Evolutionary conservation across 2,113 vertebrate genomes (phyloP).

Genomic region (Oncorhynchus tshawytscha): DNA sequence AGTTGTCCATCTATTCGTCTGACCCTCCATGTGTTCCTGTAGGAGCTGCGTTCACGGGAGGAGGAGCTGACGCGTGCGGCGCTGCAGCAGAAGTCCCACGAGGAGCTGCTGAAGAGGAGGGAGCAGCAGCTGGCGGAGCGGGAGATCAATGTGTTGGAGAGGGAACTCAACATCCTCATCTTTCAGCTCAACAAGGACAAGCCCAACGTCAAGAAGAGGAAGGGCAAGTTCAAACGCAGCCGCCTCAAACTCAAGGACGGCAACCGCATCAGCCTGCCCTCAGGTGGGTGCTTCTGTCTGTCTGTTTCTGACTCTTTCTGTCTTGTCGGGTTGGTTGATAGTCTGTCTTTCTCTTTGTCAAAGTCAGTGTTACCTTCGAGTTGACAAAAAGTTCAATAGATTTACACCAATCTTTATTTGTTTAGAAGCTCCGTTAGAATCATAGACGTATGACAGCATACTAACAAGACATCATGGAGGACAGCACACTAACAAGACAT

Average conservation of each 20-base stretch:
- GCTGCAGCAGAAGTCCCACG: slow-evolving; percentile 93
- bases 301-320: not conserved
- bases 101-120: slow-evolving; percentile 86
- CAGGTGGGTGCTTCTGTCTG: slow-evolving; percentile 71
- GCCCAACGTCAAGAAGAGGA: slow-evolving; percentile 92
- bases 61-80: slow-evolving; percentile 91
- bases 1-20: not conserved
- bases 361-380: too few species aligned
- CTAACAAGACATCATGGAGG: too few species aligned
- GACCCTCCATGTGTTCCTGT: not conserved
- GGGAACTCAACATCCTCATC: slow-evolving; percentile 94
- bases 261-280: slow-evolving; percentile 93
- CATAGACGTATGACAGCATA: too few species aligned
- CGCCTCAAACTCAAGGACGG: slow-evolving; percentile 92
- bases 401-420: too few species aligned
- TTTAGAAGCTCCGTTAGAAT: too few species aligned
- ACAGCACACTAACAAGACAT: too few species aligned
- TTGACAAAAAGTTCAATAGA: too few species aligned
- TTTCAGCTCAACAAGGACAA: slow-evolving; percentile 95
- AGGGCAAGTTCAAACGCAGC: slow-evolving; percentile 90
- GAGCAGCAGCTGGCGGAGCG: slow-evolving; percentile 91
- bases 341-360: too few species aligned
- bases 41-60: slow-evolving; percentile 93
- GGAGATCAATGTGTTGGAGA: slow-evolving; percentile 91
- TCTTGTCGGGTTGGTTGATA: too few species aligned